Conservation (phyloP, 2,888 invertebrate genomes). For the Bhutanitis thaidina region DNA sequence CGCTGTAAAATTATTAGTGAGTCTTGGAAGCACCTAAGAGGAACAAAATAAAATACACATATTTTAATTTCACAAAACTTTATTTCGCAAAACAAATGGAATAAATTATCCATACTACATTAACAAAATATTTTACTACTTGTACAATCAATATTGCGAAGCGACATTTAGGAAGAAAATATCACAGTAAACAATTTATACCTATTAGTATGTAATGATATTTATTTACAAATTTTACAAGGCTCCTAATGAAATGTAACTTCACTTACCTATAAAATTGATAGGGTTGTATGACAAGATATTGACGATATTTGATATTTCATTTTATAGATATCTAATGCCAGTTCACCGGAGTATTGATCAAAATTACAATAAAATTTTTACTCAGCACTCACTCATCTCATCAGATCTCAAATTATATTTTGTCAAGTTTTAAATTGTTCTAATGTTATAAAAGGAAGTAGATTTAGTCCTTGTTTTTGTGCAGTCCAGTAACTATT, state of each 20-base stretch:
- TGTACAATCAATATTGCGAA: constrained; percentile 42
- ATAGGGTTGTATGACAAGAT: background rate
- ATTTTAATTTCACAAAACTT: constrained; percentile 28
- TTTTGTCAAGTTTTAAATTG: too few relatives aligned
- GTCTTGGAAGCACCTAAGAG: too few relatives aligned
- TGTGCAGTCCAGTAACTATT: too few relatives aligned
- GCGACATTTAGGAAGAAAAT: constrained; percentile 58
- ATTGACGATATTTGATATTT: background rate
- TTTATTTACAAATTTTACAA: background rate
- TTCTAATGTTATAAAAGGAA: too few relatives aligned
- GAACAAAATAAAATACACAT: background rate
- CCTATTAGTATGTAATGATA: constrained; percentile 5
- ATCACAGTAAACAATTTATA: constrained; percentile 55
- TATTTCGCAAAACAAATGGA: constrained; percentile 33
- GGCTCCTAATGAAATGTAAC: constrained; percentile 8
- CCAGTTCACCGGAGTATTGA: too few relatives aligned
- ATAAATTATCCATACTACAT: constrained; percentile 42
- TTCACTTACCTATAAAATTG: background rate
- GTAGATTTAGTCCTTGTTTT: too few relatives aligned
- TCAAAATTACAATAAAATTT: too few relatives aligned
- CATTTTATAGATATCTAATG: background rate
- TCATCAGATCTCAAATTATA: too few relatives aligned
- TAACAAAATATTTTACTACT: constrained; percentile 52
- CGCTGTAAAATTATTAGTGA: too few relatives aligned
- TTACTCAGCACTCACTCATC: too few relatives aligned